Evolutionary conservation across 2,113 vertebrate genomes (phyloP), one percentile per base, ranked within the genome.

Genomic region (Tor tambroides): DNA sequence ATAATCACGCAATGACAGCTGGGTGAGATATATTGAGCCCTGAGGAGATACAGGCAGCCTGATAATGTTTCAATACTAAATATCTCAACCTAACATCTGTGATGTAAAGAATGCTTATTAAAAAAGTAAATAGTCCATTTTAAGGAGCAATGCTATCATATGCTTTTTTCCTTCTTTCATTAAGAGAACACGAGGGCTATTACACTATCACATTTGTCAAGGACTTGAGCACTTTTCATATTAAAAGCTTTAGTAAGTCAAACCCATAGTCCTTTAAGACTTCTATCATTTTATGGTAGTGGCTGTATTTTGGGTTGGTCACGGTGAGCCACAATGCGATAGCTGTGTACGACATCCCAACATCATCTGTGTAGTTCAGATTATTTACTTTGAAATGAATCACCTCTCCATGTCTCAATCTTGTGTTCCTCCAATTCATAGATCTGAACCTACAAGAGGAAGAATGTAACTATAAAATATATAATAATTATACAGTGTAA

Each of bases 391-490:
- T 84, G 86, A 91, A 90, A 93, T 76, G 89, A 92, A 91, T 95
- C 92, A 99, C 98, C 98, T 96, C 98, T 95, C 98, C 98, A 99
- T 30, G 97, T 99, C 91, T 99, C 96, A n/a, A 99, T 99, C 92
- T 96, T 98, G 92, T 99, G 98, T 51, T 95, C 96, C 90, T 99
- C 98, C 89, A 99, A 93, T 91, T 99, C 97, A 0, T 97, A 97
- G 92, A 99, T 99, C 92, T 99, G 98, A 91, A 99, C 98, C 98
- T 99, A 90, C 0, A n/a, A 43, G 19, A 14, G 9, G 43, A n/a
- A 54, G 32, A 46, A 46, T 56, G n/a, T 15, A 15, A 69, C 26
- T 17, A 61, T 61, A 41, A 11, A 23, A 26, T 21, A 51, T 54
- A 26, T 7, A n/a, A 38, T 41, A 72, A 69, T 38, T 5, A 72